These are phyloP conservation scores for Glyptemys insculpta DNA, from an alignment of 2,797 vertebrate species.

Conservation along the genomic window DNA sequence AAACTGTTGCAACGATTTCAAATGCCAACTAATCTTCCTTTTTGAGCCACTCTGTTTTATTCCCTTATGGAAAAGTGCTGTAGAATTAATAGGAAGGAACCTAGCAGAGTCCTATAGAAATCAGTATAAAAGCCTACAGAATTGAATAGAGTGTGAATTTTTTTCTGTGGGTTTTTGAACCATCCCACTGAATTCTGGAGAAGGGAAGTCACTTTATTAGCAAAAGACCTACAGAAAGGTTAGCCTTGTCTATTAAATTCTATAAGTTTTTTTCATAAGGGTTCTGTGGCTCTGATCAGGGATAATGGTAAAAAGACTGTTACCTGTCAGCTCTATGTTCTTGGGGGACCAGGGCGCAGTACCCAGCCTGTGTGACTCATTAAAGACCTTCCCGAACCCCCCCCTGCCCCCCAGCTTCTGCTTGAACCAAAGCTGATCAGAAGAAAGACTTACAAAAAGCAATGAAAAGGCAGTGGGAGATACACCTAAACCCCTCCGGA, in stretches of 20 bases:
- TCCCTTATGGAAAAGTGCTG: background rate
- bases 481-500: too few species aligned
- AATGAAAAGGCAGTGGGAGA: too few species aligned
- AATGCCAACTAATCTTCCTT: background rate
- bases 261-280: background rate
- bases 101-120: background rate
- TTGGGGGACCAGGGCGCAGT: too few species aligned
- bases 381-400: too few species aligned
- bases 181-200: background rate
- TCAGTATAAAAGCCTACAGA: background rate
- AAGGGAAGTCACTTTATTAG: background rate
- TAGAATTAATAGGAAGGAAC: background rate
- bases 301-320: background rate
- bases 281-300: background rate
- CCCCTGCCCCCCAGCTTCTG: too few species aligned
- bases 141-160: background rate
- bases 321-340: too few species aligned
- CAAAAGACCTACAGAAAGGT: background rate
- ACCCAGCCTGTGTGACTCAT: too few species aligned
- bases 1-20: background rate
- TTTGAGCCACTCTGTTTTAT: background rate
- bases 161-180: background rate
- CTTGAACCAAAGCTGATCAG: too few species aligned
- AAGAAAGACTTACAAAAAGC: too few species aligned
- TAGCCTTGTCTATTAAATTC: background rate